phyloP scores from a whole-genome alignment of 2,113 vertebrate genomes.

The Donacobius atricapilla region DNA sequence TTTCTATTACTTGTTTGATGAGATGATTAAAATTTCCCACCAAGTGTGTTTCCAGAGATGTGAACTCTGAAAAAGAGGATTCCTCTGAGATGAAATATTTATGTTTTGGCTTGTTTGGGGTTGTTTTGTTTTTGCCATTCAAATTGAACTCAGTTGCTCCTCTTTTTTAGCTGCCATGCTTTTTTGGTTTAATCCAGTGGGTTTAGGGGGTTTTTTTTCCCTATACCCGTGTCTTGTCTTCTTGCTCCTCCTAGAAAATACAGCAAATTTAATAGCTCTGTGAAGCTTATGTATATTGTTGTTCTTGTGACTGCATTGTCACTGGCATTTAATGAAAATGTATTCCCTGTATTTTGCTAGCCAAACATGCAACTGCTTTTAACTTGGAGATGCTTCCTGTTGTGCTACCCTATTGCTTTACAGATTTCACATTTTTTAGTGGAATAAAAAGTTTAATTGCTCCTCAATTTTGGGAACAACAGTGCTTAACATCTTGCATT shows the following conservation, averaged over 20 bases:
- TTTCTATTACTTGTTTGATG: constrained; percentile 50
- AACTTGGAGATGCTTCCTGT: neutral
- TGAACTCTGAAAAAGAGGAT: neutral
- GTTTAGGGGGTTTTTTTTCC: neutral
- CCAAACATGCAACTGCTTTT: constrained; percentile 15
- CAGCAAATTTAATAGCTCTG: neutral
- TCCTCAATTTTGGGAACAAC: neutral
- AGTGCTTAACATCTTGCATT: neutral
- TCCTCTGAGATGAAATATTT: constrained; percentile 11
- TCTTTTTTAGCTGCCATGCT: neutral
- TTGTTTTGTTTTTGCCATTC: neutral
- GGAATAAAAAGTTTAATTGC: constrained; percentile 22
- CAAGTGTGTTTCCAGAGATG: neutral
- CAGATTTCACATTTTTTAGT: constrained; percentile 5
- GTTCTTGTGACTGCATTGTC: neutral
- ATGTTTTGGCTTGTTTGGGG: neutral
- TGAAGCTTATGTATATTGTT: neutral
- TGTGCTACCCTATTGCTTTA: neutral
- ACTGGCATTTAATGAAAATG: neutral
- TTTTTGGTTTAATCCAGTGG: neutral
- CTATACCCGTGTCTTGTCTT: neutral
- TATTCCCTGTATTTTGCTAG: constrained; percentile 12
- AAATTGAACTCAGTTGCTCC: neutral
- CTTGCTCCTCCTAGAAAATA: neutral
- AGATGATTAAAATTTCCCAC: constrained; percentile 35